These are phyloP conservation scores for Chloropsis hardwickii DNA, from an alignment of 2,113 vertebrate species.

Conservation along the genomic window DNA sequence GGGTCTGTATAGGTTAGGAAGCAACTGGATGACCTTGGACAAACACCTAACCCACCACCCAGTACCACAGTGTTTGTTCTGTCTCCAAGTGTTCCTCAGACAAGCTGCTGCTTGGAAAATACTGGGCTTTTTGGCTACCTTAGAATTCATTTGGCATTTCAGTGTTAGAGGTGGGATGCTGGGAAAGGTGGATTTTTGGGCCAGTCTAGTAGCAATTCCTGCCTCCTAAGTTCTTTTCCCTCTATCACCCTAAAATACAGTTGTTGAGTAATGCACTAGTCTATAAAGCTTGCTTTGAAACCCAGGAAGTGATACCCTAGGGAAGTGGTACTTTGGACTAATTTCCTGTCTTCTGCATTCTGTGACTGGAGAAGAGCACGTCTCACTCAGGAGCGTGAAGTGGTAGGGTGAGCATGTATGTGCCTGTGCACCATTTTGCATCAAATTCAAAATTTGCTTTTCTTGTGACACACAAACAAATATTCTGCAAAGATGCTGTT, in stretches of 20 bases:
- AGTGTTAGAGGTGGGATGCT: neutral
- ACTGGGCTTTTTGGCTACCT: neutral
- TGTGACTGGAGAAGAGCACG: neutral
- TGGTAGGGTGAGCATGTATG: fast-evolving
- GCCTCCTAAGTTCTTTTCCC: neutral
- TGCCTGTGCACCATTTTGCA: neutral
- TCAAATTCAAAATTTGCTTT: neutral
- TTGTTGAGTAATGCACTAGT: neutral
- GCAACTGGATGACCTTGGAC: neutral
- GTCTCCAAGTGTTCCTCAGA: neutral
- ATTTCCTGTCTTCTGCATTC: neutral
- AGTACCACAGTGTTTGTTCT: neutral
- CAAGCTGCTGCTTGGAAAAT: neutral
- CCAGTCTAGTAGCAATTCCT: neutral
- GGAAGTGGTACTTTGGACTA: neutral
- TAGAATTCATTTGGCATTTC: neutral
- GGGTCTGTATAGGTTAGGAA: neutral
- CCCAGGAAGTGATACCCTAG: neutral
- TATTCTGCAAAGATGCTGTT: neutral
- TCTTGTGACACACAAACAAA: neutral
- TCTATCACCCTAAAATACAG: neutral
- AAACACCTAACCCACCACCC: neutral
- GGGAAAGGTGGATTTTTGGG: neutral
- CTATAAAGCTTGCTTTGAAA: neutral
- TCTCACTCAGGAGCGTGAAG: neutral